Evolutionary conservation across 2,888 invertebrate genomes (phyloP), one percentile per base, ranked within the genome.

Genomic region (Xanthostigma xanthostigma): DNA sequence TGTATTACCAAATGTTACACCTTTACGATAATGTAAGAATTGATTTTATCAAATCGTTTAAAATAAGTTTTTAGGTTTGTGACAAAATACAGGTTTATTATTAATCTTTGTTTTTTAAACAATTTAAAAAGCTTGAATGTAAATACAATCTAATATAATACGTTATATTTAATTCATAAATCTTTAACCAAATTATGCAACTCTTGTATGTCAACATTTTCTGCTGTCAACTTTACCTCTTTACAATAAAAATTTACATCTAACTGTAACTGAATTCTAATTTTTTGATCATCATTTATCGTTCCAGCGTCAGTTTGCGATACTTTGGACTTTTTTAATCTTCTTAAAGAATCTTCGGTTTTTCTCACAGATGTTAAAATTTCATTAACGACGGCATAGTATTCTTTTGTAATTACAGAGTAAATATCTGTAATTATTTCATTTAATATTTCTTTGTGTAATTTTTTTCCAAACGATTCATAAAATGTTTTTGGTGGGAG

Each of bases 331-430:
- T 67, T 63, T 67, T 93, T 94, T 62, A 97, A 72, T 57, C 93
- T 78, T 61, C 89, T 79, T 54, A 97, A 69, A 49, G 94, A 94
- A 63, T 95, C 94, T 64, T 96, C 95, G 56, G 95, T 96, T 70
- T 87, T 92, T 64, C 89, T 88, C 9, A 96, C 94, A 2, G 94
- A 93, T 42, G 84, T 87, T 53, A 97, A 69, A 2, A 96, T 92
- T 66, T 94, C 92, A 58, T 79, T 77, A 12, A 93, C 89, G 51
- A 84, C 77, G 57, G 72, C 74, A 60, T 75, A 76, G 66, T 87
- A 88, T 58, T 71, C 70, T 55, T 69, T 61, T 36, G 72, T 71
- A 45, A 75, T 62, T 43, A 64, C 63, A 27, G 64, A 60, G 46
- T 74, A 64, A 10, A 71, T 66, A 27, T 61, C 57, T 49, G 65